phyloP scores from a whole-genome alignment of 2,797 vertebrate genomes.

The Synanceia verrucosa region DNA sequence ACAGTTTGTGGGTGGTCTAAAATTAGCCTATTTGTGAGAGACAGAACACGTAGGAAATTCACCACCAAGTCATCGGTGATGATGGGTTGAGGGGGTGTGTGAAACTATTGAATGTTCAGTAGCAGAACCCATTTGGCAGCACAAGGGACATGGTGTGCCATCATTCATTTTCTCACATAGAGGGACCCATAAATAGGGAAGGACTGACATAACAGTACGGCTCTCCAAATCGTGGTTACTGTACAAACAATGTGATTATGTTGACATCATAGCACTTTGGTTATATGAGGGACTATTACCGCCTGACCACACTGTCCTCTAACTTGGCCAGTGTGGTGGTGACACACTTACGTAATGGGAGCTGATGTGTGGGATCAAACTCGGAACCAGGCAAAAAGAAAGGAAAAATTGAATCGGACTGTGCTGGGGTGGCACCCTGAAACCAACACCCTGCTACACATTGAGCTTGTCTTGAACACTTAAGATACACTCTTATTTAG shows the following conservation, averaged over 20 bases:
- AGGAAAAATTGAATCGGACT: constrained; percentile 32
- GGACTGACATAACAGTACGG: constrained; percentile 59
- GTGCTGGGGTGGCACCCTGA: constrained; percentile 51
- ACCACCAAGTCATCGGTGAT: constrained; percentile 64
- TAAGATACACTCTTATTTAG: not conserved
- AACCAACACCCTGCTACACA: constrained; percentile 28
- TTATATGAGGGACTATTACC: constrained; percentile 66
- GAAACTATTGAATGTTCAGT: constrained; percentile 42
- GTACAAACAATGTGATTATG: constrained; percentile 77
- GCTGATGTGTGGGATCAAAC: constrained; percentile 62
- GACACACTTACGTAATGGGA: constrained; percentile 76
- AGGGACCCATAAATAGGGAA: constrained; percentile 63
- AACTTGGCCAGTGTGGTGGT: constrained; percentile 56
- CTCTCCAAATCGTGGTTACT: constrained; percentile 71
- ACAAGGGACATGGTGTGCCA: constrained; percentile 37
- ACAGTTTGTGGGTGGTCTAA: constrained; percentile 64
- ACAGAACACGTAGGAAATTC: constrained; percentile 47
- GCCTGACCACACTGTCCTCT: constrained; percentile 68
- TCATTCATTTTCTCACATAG: constrained; percentile 71
- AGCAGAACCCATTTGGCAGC: constrained; percentile 59
- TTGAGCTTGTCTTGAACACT: not conserved
- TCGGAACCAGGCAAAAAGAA: constrained; percentile 48
- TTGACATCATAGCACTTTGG: constrained; percentile 81
- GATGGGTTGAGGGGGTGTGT: constrained; percentile 42
- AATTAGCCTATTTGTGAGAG: constrained; percentile 52